phyloP scores from a whole-genome alignment of 1,140 invertebrate genomes.

The Acromyrmex charruanus region DNA sequence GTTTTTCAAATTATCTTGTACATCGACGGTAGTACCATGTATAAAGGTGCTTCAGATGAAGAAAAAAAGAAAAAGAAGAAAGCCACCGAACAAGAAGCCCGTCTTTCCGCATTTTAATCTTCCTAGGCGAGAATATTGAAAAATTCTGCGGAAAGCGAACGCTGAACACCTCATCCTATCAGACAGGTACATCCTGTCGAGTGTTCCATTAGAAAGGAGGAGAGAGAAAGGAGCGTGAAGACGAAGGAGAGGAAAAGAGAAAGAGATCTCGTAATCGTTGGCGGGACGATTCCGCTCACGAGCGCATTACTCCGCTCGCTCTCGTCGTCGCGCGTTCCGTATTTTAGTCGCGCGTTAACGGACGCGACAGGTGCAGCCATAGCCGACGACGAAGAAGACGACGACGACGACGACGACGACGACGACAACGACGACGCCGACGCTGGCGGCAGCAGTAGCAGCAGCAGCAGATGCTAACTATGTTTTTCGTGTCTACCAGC shows the following conservation, averaged over 20 bases:
- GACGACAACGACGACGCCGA: slow-evolving; percentile 57
- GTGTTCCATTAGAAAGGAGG: slow-evolving; percentile 37
- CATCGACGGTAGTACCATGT: slow-evolving; percentile 12
- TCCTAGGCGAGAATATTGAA: slow-evolving; percentile 60
- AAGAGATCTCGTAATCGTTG: slow-evolving; percentile 56
- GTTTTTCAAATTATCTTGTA: slow-evolving; percentile 44
- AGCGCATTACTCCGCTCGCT: neutral
- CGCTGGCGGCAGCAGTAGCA: neutral
- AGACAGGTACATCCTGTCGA: slow-evolving; percentile 61
- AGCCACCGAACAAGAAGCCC: slow-evolving; percentile 42
- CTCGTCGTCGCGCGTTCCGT: slow-evolving; percentile 73
- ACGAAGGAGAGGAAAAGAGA: neutral
- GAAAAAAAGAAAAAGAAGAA: neutral
- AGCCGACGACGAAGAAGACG: slow-evolving; percentile 50
- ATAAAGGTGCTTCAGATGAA: slow-evolving; percentile 11
- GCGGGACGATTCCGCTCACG: slow-evolving; percentile 52
- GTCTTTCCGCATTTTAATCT: slow-evolving; percentile 63
- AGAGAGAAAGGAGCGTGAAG: neutral
- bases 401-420: slow-evolving; percentile 52
- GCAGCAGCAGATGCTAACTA: slow-evolving; percentile 78
- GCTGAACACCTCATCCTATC: slow-evolving; percentile 53
- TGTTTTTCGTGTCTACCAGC: slow-evolving; percentile 81
- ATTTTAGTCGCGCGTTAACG: slow-evolving; percentile 81
- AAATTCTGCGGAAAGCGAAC: slow-evolving; percentile 53
- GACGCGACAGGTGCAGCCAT: slow-evolving; percentile 77